Percentiles rank a stretch among this genome's conserved stretches.
These are phyloP conservation scores for Flabesymbios commensalis DNA, from an alignment of 2,888 invertebrate genomes.

Conservation along the genomic window DNA sequence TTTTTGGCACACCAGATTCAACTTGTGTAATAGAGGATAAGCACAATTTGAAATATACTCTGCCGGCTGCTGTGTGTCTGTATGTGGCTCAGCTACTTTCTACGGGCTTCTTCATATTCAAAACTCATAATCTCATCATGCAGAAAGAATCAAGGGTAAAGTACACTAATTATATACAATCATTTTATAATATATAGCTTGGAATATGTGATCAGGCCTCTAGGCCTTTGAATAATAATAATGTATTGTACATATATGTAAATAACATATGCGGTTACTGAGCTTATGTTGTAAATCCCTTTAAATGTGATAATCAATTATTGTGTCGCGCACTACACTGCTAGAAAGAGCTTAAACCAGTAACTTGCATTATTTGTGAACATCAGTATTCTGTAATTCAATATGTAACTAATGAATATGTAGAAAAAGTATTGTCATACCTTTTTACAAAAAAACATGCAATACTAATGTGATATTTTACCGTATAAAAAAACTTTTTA, in stretches of 20 bases:
- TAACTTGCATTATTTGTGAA: too few relatives aligned
- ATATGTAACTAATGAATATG: too few relatives aligned
- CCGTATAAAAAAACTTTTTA: too few relatives aligned
- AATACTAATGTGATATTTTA: too few relatives aligned
- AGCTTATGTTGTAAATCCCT: too few relatives aligned
- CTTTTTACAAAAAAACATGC: too few relatives aligned
- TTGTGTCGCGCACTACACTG: too few relatives aligned
- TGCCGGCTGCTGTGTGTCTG: conserved; percentile 21
- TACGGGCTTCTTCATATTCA: conserved; percentile 36
- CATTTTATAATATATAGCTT: not conserved
- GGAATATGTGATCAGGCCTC: not conserved
- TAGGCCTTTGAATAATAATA: not conserved
- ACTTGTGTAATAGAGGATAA: not conserved
- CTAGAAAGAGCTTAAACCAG: too few relatives aligned
- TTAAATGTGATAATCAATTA: too few relatives aligned
- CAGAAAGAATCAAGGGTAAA: conserved; percentile 45
- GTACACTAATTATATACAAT: not conserved
- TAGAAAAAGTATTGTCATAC: too few relatives aligned
- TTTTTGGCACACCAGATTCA: too few relatives aligned
- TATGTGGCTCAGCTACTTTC: conserved; percentile 39
- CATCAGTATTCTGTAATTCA: too few relatives aligned
- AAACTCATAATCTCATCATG: conserved; percentile 38
- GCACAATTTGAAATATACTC: not conserved
- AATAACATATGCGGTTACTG: not conserved
- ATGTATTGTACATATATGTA: not conserved